A percentile compares a stretch with the other conserved stretches of the same genome.
Evolutionary conservation across 2,888 invertebrate genomes (phyloP).

Genomic region (Drosophila fulvimacula): DNA sequence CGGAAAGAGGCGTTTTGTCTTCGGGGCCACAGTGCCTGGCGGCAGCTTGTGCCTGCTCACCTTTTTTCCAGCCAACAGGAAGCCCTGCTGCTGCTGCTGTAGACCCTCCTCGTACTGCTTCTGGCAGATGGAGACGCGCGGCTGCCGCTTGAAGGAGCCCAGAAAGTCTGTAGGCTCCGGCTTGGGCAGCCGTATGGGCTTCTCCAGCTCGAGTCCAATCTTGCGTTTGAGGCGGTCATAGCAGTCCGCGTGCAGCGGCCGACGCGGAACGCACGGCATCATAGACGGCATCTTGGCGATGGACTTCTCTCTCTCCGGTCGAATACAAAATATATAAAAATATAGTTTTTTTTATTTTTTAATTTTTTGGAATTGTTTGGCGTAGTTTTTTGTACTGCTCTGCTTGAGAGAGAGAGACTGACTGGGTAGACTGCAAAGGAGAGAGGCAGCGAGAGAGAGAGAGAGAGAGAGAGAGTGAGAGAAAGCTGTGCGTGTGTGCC

Average conservation of each 20-base stretch:
- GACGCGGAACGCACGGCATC: slow-evolving; percentile 47
- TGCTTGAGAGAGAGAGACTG: neutral
- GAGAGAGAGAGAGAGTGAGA: neutral
- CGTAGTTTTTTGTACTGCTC: neutral
- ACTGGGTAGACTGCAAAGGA: neutral
- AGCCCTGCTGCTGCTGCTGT: slow-evolving; percentile 21
- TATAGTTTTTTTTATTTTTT: neutral
- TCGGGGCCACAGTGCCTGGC: slow-evolving; percentile 48
- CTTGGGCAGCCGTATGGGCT: slow-evolving; percentile 14
- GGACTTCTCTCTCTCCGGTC: neutral
- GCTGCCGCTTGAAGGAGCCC: slow-evolving; percentile 20
- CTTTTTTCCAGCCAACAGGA: neutral
- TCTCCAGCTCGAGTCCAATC: slow-evolving; percentile 44
- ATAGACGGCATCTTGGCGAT: slow-evolving; percentile 28
- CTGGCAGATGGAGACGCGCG: slow-evolving; percentile 28
- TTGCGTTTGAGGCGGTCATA: slow-evolving; percentile 52
- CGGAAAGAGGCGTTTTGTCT: neutral
- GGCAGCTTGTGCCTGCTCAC: slow-evolving; percentile 37
- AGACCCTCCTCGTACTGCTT: slow-evolving; percentile 39
- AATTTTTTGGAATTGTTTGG: neutral
- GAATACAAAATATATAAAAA: neutral
- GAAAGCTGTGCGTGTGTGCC: slow-evolving; percentile 3
- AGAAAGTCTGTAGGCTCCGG: neutral
- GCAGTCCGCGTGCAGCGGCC: slow-evolving; percentile 51
- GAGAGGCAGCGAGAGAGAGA: neutral